Evolutionary conservation across 2,888 invertebrate genomes (phyloP).

Genomic region (Drosophila mayaguana): DNA sequence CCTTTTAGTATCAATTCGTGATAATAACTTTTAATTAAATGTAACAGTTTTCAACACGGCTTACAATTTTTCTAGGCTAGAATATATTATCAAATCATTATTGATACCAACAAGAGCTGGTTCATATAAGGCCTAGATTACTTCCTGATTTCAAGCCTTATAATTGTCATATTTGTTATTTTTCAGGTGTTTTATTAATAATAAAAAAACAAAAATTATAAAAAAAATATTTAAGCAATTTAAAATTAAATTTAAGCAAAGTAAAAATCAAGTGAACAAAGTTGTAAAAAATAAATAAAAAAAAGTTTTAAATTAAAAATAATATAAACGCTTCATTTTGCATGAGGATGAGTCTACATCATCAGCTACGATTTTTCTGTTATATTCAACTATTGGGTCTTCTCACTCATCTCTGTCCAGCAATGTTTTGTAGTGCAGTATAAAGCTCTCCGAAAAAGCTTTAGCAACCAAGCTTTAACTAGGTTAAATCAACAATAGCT

Average conservation of each 20-base stretch:
- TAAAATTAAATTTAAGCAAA: neutral
- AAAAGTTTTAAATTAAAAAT: no score
- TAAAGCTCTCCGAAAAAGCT: slow-evolving; percentile 41
- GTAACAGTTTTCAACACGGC: neutral
- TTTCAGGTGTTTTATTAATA: no score
- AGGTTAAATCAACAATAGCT: slow-evolving; percentile 18
- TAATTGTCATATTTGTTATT: no score
- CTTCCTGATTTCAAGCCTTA: neutral
- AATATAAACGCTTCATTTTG: no score
- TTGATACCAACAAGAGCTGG: neutral
- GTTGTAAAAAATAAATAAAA: neutral
- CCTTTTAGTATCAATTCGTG: neutral
- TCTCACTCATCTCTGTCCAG: no score
- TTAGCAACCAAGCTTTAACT: neutral
- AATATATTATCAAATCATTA: no score
- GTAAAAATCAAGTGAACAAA: neutral
- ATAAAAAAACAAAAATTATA: no score
- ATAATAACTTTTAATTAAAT: neutral
- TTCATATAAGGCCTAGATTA: neutral
- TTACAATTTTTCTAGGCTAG: neutral
- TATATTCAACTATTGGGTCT: no score
- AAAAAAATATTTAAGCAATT: no score
- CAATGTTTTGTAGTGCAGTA: slow-evolving; percentile 3
- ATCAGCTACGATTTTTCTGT: no score
- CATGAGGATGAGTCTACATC: no score